phyloP scores from a whole-genome alignment of 2,113 vertebrate genomes.

The Heterochromis multidens region DNA sequence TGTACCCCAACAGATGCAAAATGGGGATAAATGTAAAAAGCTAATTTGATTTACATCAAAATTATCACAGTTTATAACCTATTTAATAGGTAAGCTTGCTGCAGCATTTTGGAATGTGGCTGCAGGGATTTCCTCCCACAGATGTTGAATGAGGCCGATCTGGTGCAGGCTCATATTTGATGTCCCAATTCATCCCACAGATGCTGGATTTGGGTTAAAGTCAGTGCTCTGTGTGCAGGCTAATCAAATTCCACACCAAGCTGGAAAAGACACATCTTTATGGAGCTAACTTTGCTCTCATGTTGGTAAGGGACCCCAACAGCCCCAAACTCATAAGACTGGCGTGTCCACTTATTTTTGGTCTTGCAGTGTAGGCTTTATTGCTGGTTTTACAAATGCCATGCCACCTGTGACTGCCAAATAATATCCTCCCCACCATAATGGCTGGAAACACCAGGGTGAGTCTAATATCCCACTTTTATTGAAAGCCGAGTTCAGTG shows the following conservation, averaged over 20 bases:
- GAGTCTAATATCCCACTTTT: slow-evolving; percentile 29
- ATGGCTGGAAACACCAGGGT: not conserved
- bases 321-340: not conserved
- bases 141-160: not conserved
- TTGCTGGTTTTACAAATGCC: not conserved
- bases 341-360: not conserved
- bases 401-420: not conserved
- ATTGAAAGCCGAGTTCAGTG: slow-evolving; percentile 6
- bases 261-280: not conserved
- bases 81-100: not conserved
- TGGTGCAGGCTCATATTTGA: not conserved
- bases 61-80: not conserved
- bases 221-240: not conserved
- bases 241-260: not conserved
- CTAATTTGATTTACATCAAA: not conserved
- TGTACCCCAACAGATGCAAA: not conserved
- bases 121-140: not conserved
- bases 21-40: not conserved
- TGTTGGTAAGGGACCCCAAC: not conserved
- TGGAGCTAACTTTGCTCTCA: not conserved
- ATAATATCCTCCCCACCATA: not conserved
- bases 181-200: not conserved
- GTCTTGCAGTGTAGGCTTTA: not conserved
- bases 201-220: not conserved
- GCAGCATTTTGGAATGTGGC: not conserved